Evolutionary conservation across 2,113 vertebrate species (phyloP).

Genomic region (Myotis davidii): DNA sequence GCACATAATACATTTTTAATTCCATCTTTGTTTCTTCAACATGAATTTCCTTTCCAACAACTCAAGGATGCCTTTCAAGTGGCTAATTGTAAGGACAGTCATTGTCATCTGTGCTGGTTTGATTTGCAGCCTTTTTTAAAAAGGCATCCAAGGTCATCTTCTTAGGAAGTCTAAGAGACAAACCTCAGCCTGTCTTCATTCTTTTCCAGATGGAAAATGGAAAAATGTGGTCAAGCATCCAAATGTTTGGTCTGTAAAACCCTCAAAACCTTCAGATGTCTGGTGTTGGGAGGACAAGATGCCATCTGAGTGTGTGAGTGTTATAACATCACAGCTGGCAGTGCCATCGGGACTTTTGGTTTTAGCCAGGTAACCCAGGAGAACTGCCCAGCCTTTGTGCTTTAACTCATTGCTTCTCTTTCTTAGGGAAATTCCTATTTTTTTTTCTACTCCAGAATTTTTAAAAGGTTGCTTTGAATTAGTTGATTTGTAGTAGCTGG

Average conservation of each 20-base stretch:
- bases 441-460: conserved; percentile 27
- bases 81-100: neutral
- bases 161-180: conserved; percentile 67
- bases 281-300: conserved; percentile 38
- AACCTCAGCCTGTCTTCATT: conserved; percentile 73
- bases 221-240: conserved; percentile 66
- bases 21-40: neutral
- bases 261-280: conserved; percentile 60
- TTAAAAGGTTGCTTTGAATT: conserved; percentile 42
- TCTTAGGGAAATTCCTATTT: neutral
- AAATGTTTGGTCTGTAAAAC: conserved; percentile 76
- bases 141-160: conserved; percentile 68
- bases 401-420: conserved; percentile 16
- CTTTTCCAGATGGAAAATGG: conserved; percentile 74
- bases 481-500: conserved; percentile 26
- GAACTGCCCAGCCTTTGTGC: neutral
- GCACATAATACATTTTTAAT: neutral
- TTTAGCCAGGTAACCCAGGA: conserved; percentile 11
- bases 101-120: neutral
- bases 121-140: conserved; percentile 12
- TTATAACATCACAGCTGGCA: conserved; percentile 29
- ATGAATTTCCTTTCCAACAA: neutral
- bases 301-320: conserved; percentile 11
- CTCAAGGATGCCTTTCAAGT: neutral
- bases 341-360: neutral